Conservation (phyloP, 2,888 invertebrate genomes). For the Cinara cedri region DNA sequence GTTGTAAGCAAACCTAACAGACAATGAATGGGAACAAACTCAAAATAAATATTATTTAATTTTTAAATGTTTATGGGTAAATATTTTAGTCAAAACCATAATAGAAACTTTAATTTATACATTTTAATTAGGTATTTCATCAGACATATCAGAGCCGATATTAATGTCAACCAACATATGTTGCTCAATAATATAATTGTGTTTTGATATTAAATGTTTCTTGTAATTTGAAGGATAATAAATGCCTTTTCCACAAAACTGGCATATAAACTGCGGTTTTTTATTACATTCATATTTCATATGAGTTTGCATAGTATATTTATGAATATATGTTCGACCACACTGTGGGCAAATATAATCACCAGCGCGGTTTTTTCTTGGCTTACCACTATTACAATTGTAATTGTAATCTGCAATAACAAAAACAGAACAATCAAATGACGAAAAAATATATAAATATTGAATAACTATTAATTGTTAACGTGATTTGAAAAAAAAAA, state of each 20-base stretch:
- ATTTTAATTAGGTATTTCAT: background rate
- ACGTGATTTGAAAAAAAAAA: background rate
- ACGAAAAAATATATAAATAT: background rate
- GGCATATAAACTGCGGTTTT: conserved; percentile 69
- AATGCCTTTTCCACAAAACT: conserved; percentile 60
- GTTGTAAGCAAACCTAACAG: no score
- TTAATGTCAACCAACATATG: background rate
- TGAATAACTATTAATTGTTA: background rate
- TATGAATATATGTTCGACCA: conserved; percentile 55
- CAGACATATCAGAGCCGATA: background rate
- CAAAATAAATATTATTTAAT: no score
- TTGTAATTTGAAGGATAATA: conserved; percentile 52
- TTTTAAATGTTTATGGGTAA: background rate
- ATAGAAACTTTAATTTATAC: background rate
- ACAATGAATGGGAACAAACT: no score
- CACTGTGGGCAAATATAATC: conserved; percentile 54
- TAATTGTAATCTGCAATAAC: conserved; percentile 25
- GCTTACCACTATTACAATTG: background rate
- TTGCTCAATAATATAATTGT: background rate
- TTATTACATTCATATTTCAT: conserved; percentile 60
- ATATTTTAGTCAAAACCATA: background rate
- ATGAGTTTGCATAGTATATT: conserved; percentile 55
- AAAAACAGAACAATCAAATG: background rate
- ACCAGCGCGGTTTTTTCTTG: conserved; percentile 38
- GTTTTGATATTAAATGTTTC: conserved; percentile 45